Evolutionary conservation across 2,888 invertebrate species (phyloP).

Genomic region (Idaea straminata): DNA sequence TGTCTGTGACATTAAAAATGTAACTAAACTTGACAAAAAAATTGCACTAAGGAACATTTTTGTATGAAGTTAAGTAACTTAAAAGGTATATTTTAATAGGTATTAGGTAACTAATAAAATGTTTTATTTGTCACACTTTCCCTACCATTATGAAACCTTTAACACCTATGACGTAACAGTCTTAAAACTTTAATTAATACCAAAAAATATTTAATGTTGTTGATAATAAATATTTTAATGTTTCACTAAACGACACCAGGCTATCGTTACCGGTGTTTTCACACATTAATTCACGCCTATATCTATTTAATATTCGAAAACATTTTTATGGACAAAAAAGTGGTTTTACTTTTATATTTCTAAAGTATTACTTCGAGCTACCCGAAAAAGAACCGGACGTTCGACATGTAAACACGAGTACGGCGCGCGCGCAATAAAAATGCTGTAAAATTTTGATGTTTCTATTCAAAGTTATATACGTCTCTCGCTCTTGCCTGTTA

Average conservation of each 20-base stretch:
- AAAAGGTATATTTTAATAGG: no score
- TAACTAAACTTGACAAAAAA: no score
- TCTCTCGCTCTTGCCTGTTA: conserved; percentile 37
- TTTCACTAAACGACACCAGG: conserved; percentile 7
- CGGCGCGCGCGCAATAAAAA: conserved; percentile 74
- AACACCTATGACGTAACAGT: neutral
- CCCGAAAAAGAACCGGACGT: conserved; percentile 64
- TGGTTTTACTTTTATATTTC: conserved; percentile 37
- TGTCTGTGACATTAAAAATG: no score
- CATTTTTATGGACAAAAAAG: conserved; percentile 34
- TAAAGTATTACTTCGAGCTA: conserved; percentile 25
- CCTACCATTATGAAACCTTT: neutral
- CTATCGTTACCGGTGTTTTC: conserved; percentile 24
- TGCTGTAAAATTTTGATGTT: conserved; percentile 80
- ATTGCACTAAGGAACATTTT: no score
- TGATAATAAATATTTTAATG: conserved; percentile 4
- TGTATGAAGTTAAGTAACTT: no score
- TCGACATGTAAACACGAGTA: conserved; percentile 63
- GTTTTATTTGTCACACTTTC: neutral
- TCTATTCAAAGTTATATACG: conserved; percentile 62
- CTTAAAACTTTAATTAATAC: neutral
- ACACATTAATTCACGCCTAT: conserved; percentile 30
- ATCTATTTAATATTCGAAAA: conserved; percentile 29
- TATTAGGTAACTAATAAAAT: no score
- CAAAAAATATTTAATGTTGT: conserved; percentile 4